Evolutionary conservation across 1,140 invertebrate genomes (phyloP).

Genomic region (Zaprionus camerounensis): DNA sequence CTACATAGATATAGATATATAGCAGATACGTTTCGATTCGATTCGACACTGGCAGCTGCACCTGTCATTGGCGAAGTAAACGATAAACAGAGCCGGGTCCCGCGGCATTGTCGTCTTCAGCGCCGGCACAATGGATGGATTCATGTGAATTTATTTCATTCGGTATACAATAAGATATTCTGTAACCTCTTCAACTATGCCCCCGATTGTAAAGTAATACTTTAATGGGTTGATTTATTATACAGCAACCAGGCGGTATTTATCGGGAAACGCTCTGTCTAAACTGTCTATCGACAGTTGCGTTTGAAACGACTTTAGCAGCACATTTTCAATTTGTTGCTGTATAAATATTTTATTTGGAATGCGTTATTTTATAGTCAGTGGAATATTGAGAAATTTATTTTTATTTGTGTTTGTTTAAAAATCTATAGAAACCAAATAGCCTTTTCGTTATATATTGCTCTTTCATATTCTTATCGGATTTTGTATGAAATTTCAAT

Average conservation of each 20-base stretch:
- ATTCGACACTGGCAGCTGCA: slow-evolving; percentile 67
- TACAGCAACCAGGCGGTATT: slow-evolving; percentile 18
- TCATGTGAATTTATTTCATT: slow-evolving; percentile 49
- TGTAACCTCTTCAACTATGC: slow-evolving; percentile 62
- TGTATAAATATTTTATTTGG: neutral
- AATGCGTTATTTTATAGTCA: neutral
- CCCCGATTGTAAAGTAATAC: slow-evolving; percentile 59
- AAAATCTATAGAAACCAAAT: neutral
- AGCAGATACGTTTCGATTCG: slow-evolving; percentile 40
- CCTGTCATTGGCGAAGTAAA: slow-evolving; percentile 76
- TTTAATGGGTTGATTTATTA: slow-evolving; percentile 57
- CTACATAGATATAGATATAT: slow-evolving; percentile 40
- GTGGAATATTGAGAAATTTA: neutral
- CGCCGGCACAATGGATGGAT: slow-evolving; percentile 57
- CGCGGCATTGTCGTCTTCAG: slow-evolving; percentile 9
- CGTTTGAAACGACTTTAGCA: slow-evolving; percentile 7
- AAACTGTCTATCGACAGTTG: slow-evolving; percentile 17
- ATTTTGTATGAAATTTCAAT: neutral
- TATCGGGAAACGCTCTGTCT: slow-evolving; percentile 8
- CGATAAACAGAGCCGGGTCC: slow-evolving; percentile 62
- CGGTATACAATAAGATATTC: slow-evolving; percentile 57
- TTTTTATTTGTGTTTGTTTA: neutral
- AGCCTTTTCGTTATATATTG: neutral
- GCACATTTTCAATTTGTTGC: slow-evolving; percentile 13
- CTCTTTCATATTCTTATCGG: neutral